Percentiles rank a stretch among this genome's conserved stretches.
Conservation (phyloP, 2,888 invertebrate genomes). For the Epistrophe grossulariae region DNA sequence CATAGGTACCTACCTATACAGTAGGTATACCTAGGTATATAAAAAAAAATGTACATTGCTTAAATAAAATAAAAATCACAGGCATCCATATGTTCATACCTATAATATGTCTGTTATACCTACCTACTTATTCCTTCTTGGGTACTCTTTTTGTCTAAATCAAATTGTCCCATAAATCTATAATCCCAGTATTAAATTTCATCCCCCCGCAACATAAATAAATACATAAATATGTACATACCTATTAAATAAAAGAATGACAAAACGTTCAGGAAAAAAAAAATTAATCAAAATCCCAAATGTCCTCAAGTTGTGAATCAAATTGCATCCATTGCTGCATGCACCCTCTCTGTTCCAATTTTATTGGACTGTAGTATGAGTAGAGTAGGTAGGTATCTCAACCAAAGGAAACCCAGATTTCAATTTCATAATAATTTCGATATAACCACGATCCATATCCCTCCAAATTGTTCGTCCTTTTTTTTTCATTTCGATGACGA, state of each 20-base stretch:
- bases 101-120: neutral
- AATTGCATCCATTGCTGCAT: conserved; percentile 43
- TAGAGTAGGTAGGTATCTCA: neutral
- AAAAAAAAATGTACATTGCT: too few relatives aligned
- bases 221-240: neutral
- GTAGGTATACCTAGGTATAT: too few relatives aligned
- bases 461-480: conserved; percentile 30
- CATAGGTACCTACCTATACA: too few relatives aligned
- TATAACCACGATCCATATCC: conserved; percentile 65
- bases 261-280: conserved; percentile 21
- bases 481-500: conserved; percentile 12
- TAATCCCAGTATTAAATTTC: conserved; percentile 48
- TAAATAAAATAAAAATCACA: too few relatives aligned
- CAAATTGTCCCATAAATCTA: conserved; percentile 56
- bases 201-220: conserved; percentile 22
- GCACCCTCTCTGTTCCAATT: neutral
- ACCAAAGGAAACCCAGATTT: conserved; percentile 38
- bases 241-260: conserved; percentile 25
- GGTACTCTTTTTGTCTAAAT: conserved; percentile 24
- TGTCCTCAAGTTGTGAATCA: conserved; percentile 14
- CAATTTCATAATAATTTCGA: neutral
- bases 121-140: neutral
- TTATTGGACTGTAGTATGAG: too few relatives aligned
- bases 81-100: too few relatives aligned
- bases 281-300: conserved; percentile 23